Percentiles rank a stretch among this genome's conserved stretches.
phyloP scores from a whole-genome alignment of 2,113 vertebrate species.

The Mesembrinibis cayennensis region DNA sequence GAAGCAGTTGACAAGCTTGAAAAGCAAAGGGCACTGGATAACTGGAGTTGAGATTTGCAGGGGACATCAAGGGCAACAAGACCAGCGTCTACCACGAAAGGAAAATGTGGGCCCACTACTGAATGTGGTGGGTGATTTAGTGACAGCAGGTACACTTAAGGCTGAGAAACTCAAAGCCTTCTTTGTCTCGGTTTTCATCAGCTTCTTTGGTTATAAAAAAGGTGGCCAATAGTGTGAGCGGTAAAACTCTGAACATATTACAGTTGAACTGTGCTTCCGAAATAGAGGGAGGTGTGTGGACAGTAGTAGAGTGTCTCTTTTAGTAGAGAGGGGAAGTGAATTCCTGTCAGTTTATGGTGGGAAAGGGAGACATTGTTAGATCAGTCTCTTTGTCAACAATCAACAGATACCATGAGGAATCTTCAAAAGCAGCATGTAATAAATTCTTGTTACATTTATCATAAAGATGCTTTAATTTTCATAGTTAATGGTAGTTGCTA shows the following conservation, averaged over 20 bases:
- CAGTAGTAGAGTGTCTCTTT: too few relatives aligned
- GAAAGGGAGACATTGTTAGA: not conserved
- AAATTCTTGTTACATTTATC: not conserved
- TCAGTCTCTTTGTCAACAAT: not conserved
- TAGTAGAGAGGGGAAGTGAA: not conserved
- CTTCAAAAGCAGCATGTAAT: not conserved
- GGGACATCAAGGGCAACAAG: not conserved
- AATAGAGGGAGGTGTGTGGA: not conserved
- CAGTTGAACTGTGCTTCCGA: not conserved
- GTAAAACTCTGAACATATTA: not conserved
- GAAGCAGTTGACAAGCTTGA: not conserved
- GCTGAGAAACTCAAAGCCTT: not conserved
- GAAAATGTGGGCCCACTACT: not conserved
- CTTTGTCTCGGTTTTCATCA: not conserved
- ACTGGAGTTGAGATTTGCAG: not conserved
- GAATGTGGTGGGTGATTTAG: not conserved
- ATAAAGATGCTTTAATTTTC: not conserved
- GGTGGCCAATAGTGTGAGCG: not conserved
- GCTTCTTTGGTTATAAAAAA: not conserved
- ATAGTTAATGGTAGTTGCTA: not conserved
- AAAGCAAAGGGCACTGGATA: not conserved
- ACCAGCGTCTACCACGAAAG: not conserved
- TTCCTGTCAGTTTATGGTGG: not conserved
- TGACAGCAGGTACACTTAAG: not conserved
- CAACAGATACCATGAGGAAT: too few relatives aligned